These are phyloP conservation scores for Uloborus plumipes DNA, from an alignment of 2,888 invertebrate species.

Conservation along the genomic window DNA sequence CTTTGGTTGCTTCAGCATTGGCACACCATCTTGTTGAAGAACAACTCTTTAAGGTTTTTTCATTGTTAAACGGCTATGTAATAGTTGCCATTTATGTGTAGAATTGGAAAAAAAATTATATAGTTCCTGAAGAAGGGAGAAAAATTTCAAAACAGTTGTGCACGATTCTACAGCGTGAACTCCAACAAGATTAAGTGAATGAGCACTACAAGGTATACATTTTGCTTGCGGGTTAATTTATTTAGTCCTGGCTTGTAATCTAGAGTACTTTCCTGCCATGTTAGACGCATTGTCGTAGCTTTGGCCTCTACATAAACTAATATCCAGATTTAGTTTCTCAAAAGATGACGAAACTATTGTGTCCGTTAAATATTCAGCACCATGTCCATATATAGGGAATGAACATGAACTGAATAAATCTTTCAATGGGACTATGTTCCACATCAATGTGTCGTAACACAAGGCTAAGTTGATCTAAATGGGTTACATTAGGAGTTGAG, in stretches of 20 bases:
- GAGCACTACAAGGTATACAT: constrained; percentile 3
- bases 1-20: not conserved
- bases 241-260: constrained; percentile 4
- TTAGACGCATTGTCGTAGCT: not conserved
- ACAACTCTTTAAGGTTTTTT: not conserved
- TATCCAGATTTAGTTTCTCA: not conserved
- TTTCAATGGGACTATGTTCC: not conserved
- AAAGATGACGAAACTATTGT: not conserved
- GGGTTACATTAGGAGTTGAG: not conserved
- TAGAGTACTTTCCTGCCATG: constrained; percentile 10
- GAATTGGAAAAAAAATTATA: not conserved
- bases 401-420: constrained; percentile 1
- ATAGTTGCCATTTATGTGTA: not conserved
- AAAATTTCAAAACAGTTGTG: not conserved
- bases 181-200: constrained; percentile 13
- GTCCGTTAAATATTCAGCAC: not conserved
- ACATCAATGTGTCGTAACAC: not conserved
- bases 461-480: constrained; percentile 1
- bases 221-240: not conserved
- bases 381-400: not conserved
- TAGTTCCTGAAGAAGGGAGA: not conserved
- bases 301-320: not conserved
- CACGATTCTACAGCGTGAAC: not conserved
- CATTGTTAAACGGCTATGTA: not conserved
- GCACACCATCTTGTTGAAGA: constrained; percentile 9